Evolutionary conservation across 2,113 vertebrate genomes (phyloP).

Genomic region (Aleadryas rufinucha): DNA sequence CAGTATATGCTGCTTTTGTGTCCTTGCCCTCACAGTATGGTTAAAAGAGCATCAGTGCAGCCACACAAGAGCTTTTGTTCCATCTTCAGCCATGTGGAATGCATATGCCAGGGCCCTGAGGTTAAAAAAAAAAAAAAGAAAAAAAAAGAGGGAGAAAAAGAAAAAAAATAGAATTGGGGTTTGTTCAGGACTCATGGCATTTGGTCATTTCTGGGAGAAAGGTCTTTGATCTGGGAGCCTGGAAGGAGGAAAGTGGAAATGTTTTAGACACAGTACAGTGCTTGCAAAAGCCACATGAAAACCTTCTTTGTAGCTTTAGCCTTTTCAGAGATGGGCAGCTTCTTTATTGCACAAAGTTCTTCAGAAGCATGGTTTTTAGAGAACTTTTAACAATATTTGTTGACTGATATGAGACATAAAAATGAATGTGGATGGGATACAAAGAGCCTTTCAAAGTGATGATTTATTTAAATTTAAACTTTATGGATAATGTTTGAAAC

Average conservation of each 20-base stretch:
- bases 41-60: slow-evolving; percentile 48
- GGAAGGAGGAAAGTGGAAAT: slow-evolving; percentile 74
- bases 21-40: slow-evolving; percentile 25
- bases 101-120: slow-evolving; percentile 80
- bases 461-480: slow-evolving; percentile 55
- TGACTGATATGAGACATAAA: slow-evolving; percentile 28
- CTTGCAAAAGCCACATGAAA: slow-evolving; percentile 83
- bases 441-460: slow-evolving; percentile 34
- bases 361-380: not conserved
- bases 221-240: slow-evolving; percentile 78
- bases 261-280: slow-evolving; percentile 69
- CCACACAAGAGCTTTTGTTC: slow-evolving; percentile 77
- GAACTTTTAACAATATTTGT: slow-evolving; percentile 53
- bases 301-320: slow-evolving; percentile 76
- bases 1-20: not conserved
- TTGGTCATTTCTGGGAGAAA: slow-evolving; percentile 76
- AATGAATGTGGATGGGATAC: slow-evolving; percentile 30
- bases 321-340: slow-evolving; percentile 71
- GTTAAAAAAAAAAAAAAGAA: not conserved
- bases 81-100: slow-evolving; percentile 85
- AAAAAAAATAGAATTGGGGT: slow-evolving; percentile 48
- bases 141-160: not conserved
- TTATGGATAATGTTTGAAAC: slow-evolving; percentile 13
- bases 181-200: slow-evolving; percentile 75
- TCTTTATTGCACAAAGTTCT: slow-evolving; percentile 70